Base-by-base conservation (phyloP, 1,140 invertebrate genomes). In the Habropoda laboriosa region DNA sequence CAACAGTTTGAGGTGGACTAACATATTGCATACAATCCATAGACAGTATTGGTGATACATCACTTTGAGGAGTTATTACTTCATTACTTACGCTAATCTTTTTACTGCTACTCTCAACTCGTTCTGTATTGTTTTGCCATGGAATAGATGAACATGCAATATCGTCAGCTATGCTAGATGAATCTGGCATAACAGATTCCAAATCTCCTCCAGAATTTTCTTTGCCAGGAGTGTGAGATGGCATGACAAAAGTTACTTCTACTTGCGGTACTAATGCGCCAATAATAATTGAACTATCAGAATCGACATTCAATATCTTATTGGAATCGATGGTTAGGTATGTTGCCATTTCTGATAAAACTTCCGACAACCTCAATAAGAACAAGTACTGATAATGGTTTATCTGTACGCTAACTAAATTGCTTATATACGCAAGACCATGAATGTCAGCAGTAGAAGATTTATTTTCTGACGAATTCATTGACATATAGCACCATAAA, bases 361-460 rank as follows among this genome's bases (percentile, higher is more conserved):
- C 95, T 92, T 99, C 98, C 32, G 96, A 93, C 60, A 98, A 93
- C 60, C 98, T 94, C 87, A 98, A 91, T 35, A 99, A 91, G 91
- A 99, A 99, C 63, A 99, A 94, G 91, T 96, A 96, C 93, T 99
- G 98, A 92, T 97, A 98, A 92, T 99, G 98, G 93, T 98, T 98
- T 47, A 98, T 94, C 91, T 98, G 97, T 2, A 98, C 91, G 81
- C 96, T 97, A 53, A 97, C 95, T 84, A 97, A 92, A 90, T 96
- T 97, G 18, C 95, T 95, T 67, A 97, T 95, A 72, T 97, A 94
- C 0, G 95, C 96, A 32, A 97, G 94, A 1, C 95, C 95, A 89
- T 96, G 95, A 86, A 96, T 94, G 92, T 96, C 94, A 21, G 95
- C 94, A 13, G 72, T 35, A 38, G 79, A 40, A 18, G 55, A 63